Percentiles rank a stretch among this genome's conserved stretches.
Evolutionary conservation across 1,140 invertebrate species (phyloP).

Genomic region (Melitaea cinxia): DNA sequence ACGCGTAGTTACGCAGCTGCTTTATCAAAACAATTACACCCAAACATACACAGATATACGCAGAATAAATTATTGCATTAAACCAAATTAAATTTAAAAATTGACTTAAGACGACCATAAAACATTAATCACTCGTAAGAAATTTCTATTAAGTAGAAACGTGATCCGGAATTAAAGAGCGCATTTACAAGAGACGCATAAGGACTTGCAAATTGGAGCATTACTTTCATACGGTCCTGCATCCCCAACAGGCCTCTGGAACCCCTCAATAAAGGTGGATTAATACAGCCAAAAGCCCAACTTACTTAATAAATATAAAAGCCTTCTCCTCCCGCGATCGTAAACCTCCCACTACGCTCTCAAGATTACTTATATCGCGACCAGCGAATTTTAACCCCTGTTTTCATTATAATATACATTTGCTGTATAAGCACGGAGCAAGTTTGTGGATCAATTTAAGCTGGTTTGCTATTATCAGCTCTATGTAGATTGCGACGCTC

Average conservation of each 20-base stretch:
- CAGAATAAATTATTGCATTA: background rate
- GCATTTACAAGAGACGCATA: conserved; percentile 30
- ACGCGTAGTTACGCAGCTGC: too few species aligned
- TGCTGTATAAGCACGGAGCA: conserved; percentile 35
- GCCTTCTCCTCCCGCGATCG: conserved; percentile 74
- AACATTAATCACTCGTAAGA: conserved; percentile 18
- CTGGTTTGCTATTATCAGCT: conserved; percentile 75
- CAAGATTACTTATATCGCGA: conserved; percentile 76
- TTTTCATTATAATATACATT: conserved; percentile 60
- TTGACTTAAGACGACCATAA: background rate
- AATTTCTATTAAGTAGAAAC: conserved; percentile 9
- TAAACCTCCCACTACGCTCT: conserved; percentile 77
- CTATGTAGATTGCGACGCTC: conserved; percentile 76
- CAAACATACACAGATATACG: too few species aligned
- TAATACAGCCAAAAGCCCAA: conserved; percentile 80
- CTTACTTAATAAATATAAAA: conserved; percentile 82
- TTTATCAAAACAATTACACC: too few species aligned
- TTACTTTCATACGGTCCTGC: conserved; percentile 33
- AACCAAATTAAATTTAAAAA: background rate
- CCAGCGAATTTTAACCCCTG: conserved; percentile 56
- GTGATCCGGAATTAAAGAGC: conserved; percentile 30
- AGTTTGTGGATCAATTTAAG: conserved; percentile 46
- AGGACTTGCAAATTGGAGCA: conserved; percentile 37
- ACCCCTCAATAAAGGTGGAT: conserved; percentile 76
- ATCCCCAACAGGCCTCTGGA: conserved; percentile 53